These are phyloP conservation scores for Pteronotus mesoamericanus DNA, from an alignment of 2,797 vertebrate genomes.

Conservation along the genomic window DNA sequence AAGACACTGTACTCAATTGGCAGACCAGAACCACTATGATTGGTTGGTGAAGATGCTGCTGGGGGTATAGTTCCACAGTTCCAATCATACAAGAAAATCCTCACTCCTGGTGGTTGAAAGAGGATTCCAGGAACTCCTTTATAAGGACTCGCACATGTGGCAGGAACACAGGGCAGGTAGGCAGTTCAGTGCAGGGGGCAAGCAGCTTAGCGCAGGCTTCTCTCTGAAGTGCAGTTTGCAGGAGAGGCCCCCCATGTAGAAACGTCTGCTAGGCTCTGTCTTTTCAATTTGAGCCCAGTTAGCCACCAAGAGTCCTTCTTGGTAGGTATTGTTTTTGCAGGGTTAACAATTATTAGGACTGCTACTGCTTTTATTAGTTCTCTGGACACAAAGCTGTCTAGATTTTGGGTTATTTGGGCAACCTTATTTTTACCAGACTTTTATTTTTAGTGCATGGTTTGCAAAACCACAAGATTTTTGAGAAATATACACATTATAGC, in stretches of 20 bases:
- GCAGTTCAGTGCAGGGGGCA: not conserved
- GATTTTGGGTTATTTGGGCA: not conserved
- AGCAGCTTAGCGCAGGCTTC: not conserved
- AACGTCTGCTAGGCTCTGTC: not conserved
- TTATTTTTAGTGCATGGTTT: not conserved
- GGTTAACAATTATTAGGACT: not conserved
- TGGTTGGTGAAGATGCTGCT: not conserved
- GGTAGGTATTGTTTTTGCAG: not conserved
- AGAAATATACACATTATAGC: not conserved
- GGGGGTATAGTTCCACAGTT: not conserved
- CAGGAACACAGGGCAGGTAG: not conserved
- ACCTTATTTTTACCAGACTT: not conserved
- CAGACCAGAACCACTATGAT: not conserved
- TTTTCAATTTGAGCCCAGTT: not conserved
- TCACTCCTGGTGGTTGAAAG: not conserved
- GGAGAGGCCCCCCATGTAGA: not conserved
- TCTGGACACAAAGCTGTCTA: not conserved
- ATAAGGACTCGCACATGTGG: not conserved
- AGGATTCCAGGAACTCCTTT: not conserved
- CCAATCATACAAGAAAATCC: not conserved
- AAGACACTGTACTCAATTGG: not conserved
- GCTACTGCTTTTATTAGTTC: not conserved
- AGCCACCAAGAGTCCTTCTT: not conserved
- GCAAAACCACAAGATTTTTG: not conserved
- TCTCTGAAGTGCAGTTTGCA: not conserved